These are phyloP conservation scores for Vidua chalybeata DNA, from an alignment of 2,113 vertebrate genomes.

Conservation along the genomic window DNA sequence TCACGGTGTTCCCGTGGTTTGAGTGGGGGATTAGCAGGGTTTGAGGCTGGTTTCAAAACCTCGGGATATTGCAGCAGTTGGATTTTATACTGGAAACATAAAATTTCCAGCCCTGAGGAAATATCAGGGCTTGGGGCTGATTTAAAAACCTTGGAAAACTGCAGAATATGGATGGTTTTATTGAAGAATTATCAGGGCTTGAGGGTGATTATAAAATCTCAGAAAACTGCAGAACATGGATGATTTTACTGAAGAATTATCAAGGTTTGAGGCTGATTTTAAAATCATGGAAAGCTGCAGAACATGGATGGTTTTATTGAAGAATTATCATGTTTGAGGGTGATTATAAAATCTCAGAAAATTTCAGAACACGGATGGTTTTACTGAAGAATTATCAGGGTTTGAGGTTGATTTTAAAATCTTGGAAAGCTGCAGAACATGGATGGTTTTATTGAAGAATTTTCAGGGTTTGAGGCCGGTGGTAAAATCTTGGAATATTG, in stretches of 20 bases:
- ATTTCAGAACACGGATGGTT: background rate
- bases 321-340: background rate
- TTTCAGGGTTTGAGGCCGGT: background rate
- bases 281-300: too few species aligned
- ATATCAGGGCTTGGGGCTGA: too few species aligned
- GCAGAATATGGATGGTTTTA: background rate
- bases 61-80: background rate
- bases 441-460: background rate
- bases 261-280: background rate
- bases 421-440: too few species aligned
- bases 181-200: background rate
- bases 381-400: too few species aligned
- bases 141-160: background rate
- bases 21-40: fast-evolving
- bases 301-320: background rate
- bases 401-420: too few species aligned
- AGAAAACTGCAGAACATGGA: too few species aligned
- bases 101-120: too few species aligned
- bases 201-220: background rate
- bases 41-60: background rate
- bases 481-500: background rate
- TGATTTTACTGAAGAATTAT: background rate
- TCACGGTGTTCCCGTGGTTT: fast-evolving
- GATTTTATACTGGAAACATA: too few species aligned
- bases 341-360: background rate